Conservation (phyloP, 1,140 invertebrate genomes). For the Ips nitidus region DNA sequence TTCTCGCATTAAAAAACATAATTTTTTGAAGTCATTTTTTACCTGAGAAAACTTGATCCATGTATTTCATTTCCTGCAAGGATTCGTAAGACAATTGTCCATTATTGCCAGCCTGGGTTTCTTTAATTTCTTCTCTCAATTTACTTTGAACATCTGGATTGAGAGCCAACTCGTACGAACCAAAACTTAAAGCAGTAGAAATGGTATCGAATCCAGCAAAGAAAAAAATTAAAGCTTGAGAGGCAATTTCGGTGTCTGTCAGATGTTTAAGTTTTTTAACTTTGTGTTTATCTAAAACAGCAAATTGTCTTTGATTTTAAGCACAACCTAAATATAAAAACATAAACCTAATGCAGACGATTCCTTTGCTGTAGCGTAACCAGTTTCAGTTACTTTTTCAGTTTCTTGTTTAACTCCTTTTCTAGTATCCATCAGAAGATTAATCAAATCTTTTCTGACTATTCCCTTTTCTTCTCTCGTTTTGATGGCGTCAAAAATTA, state of each 20-base stretch:
- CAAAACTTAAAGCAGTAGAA: constrained; percentile 45
- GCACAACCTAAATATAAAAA: background rate
- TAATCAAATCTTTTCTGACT: constrained; percentile 53
- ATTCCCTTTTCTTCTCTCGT: constrained; percentile 49
- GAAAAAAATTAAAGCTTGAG: constrained; percentile 53
- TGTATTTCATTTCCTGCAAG: constrained; percentile 52
- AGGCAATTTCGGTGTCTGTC: constrained; percentile 44
- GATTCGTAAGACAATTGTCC: constrained; percentile 47
- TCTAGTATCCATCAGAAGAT: constrained; percentile 52
- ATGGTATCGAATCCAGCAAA: constrained; percentile 52
- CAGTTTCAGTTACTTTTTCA: constrained; percentile 12
- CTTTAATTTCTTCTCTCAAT: constrained; percentile 47
- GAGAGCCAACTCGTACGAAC: constrained; percentile 54
- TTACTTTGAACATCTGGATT: constrained; percentile 56
- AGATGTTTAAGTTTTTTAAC: constrained; percentile 40
- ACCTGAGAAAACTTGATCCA: constrained; percentile 49
- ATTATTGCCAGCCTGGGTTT: constrained; percentile 20
- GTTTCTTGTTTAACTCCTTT: constrained; percentile 43
- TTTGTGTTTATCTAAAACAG: constrained; percentile 15
- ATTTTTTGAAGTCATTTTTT: background rate
- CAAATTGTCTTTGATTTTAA: background rate
- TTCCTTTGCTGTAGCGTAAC: constrained; percentile 28
- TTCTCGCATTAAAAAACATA: constrained; percentile 19
- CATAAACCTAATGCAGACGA: background rate
- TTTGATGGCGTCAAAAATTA: constrained; percentile 49